Evolutionary conservation across 1,140 invertebrate genomes (phyloP), one percentile per base, ranked within the genome.

Genomic region (Hypothenemus hampei): DNA sequence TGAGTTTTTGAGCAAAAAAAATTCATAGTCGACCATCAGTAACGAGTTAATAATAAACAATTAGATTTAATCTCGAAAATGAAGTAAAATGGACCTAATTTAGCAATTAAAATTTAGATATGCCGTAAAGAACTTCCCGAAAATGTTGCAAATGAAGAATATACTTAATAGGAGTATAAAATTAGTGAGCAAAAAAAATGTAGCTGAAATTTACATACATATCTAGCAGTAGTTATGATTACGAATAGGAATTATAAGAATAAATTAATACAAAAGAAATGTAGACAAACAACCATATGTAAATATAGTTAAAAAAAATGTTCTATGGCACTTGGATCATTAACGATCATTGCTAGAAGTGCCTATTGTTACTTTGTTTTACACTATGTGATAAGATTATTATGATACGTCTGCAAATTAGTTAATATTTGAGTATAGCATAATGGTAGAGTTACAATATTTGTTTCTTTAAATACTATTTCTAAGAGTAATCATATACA

Each of bases 351-450:
- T 60, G 59, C 59, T 65, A 47, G 60, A 65, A 69, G 65, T 67
- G 67, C 67, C 67, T 67, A 59, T 51, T 63, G 61, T 69, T 67
- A 58, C 55, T 66, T 66, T 66, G 52, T 65, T 65, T 65, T 58
- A 67, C 59, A 58, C 53, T 62, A 63, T 63, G 67, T 69, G 67
- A 69, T 69, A 69, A 53, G 50, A 29, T 53, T 53, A 43, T 31
- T 51, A 51, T 26, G 23, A 36, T 13, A 35, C 35, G 44, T 45
- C 31, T n/a, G n/a, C n/a, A n/a, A n/a, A n/a, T n/a, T n/a, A n/a
- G n/a, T n/a, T n/a, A n/a, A n/a, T n/a, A n/a, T n/a, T n/a, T n/a
- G n/a, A n/a, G n/a, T n/a, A n/a, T n/a, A n/a, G n/a, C n/a, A n/a
- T n/a, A n/a, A n/a, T n/a, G n/a, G n/a, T n/a, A n/a, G n/a, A n/a